Evolutionary conservation across 2,888 invertebrate genomes (phyloP), one percentile per base, ranked within the genome.

Genomic region (Noctua janthina): DNA sequence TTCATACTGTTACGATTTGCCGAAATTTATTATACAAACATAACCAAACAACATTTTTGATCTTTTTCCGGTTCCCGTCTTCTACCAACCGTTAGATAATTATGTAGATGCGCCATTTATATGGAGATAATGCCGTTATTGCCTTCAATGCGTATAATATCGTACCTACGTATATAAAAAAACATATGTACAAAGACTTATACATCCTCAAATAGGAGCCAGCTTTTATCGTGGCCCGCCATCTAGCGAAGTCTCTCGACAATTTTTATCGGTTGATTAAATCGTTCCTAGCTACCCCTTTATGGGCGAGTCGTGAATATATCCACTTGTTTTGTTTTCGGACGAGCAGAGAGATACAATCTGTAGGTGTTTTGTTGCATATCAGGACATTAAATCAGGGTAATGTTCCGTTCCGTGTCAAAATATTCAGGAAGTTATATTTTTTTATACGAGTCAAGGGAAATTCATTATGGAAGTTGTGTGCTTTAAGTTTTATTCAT

Each of bases 201-300:
- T 79, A 79, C 78, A 68, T 78, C 83, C 74, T 81, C 82, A 82
- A 87, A 86, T 85, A 88, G 90, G 89, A 90, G 89, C 89, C 90
- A 87, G 84, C 69, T 89, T 71, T 90, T 94, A 96, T 95, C 95
- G 85, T 46, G 73, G 76, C 91, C 90, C 93, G 95, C 93, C 94
- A 96, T 95, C 95, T 93, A 92, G 92, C 91, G 92, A 90, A 85
- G 91, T 84, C 89, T 91, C 92, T 90, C 91, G 91, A 94, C 94
- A 95, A 93, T 93, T 95, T 95, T 95, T 96, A 96, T 96, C 96
- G 93, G 93, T 91, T 94, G 94, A 96, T 96, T 95, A 95, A 95
- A 96, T 96, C 96, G 94, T 92, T 92, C 88, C 90, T 91, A 93
- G 94, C 95, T 95, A 96, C 96, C 96, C 96, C 94, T 96, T 95